Conservation (phyloP, 2,113 vertebrate genomes). For the Cyprinus carpio region DNA sequence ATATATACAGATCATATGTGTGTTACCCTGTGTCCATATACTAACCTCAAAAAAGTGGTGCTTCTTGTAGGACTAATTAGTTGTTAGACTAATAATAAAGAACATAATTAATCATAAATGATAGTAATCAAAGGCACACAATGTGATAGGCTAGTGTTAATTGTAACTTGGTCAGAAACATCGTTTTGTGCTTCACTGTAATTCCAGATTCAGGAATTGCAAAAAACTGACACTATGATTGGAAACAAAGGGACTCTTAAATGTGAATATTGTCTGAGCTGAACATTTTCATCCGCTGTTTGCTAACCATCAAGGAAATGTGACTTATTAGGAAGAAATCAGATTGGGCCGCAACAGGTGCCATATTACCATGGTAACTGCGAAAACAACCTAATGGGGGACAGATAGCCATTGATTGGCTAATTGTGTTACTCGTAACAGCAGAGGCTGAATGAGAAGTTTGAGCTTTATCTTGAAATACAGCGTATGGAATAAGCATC, state of each 20-base stretch:
- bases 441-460: constrained; percentile 4
- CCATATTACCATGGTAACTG: not conserved
- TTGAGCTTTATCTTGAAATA: not conserved
- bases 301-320: constrained; percentile 2
- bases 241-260: not conserved
- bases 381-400: not conserved
- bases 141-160: not conserved
- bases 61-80: not conserved
- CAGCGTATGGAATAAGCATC: not conserved
- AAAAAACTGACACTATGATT: not conserved
- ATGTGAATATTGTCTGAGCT: not conserved
- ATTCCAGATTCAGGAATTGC: not conserved
- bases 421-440: not conserved
- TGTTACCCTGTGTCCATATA: not conserved
- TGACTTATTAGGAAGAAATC: not conserved
- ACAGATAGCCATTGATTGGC: not conserved
- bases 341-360: not conserved
- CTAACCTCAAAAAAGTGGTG: not conserved
- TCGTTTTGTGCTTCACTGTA: not conserved
- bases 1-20: not conserved
- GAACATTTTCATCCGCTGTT: not conserved
- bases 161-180: not conserved
- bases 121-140: not conserved
- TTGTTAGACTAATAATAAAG: not conserved
- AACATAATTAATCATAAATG: not conserved